Conservation (phyloP, 2,113 vertebrate genomes). For the Hippocampus zosterae region DNA sequence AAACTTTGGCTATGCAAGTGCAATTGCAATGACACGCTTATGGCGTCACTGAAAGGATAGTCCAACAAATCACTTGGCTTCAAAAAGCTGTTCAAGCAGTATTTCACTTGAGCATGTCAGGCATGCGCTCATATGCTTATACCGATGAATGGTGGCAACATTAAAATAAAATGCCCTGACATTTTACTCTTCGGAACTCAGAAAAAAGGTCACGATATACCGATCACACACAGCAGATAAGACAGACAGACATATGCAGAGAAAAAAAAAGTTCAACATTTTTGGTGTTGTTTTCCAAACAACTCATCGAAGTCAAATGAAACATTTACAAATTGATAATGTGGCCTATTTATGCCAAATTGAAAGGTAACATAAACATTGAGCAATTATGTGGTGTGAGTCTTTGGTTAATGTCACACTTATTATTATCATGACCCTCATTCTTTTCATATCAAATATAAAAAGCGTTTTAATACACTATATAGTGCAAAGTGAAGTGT, state of each 20-base stretch:
- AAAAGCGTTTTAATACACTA: too few relatives aligned
- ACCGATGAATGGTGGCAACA: neutral
- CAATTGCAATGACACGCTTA: slow-evolving; percentile 10
- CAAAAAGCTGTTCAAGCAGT: slow-evolving; percentile 1
- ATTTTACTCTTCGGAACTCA: neutral
- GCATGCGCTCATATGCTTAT: neutral
- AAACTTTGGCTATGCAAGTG: slow-evolving; percentile 9
- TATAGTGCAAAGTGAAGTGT: too few relatives aligned
- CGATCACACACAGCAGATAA: too few relatives aligned
- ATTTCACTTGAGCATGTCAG: neutral
- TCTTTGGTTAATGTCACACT: neutral
- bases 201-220: too few relatives aligned
- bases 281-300: too few relatives aligned
- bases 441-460: neutral
- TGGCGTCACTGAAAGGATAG: slow-evolving; percentile 7
- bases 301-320: neutral
- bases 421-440: neutral
- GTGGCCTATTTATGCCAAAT: neutral
- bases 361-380: neutral
- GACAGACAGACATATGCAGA: too few relatives aligned
- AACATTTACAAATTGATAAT: neutral
- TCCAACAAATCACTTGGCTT: slow-evolving; percentile 8
- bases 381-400: neutral
- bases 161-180: neutral
- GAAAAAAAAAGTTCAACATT: too few relatives aligned